Percentiles rank a stretch among this genome's conserved stretches.
phyloP scores from a whole-genome alignment of 2,113 vertebrate species.

The Silurus glanis region DNA sequence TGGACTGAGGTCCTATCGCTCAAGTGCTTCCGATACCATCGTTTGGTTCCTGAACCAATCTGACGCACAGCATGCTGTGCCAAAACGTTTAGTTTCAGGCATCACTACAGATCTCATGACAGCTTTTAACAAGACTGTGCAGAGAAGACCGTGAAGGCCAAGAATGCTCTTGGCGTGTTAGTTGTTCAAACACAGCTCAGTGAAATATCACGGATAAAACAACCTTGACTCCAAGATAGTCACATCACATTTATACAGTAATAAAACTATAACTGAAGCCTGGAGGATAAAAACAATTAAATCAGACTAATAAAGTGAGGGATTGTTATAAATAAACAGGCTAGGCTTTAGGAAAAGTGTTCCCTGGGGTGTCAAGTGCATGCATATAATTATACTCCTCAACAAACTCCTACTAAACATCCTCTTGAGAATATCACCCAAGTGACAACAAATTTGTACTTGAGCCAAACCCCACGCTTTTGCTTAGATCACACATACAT shows the following conservation, averaged over 20 bases:
- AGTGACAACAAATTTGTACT: background rate
- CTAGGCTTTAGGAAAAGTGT: background rate
- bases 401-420: background rate
- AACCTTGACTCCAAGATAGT: background rate
- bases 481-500: background rate
- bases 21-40: background rate
- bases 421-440: background rate
- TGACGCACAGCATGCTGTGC: background rate
- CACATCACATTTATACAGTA: background rate
- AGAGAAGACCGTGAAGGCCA: background rate
- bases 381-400: background rate
- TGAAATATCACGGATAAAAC: background rate
- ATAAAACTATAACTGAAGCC: constrained; percentile 10
- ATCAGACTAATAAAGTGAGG: constrained; percentile 1
- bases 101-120: background rate
- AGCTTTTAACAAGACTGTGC: background rate
- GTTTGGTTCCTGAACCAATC: background rate
- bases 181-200: background rate
- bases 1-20: background rate
- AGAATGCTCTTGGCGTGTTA: background rate
- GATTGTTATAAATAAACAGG: background rate
- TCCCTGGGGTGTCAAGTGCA: background rate
- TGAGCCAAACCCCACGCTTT: background rate
- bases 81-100: background rate
- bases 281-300: background rate